Conservation (phyloP, 2,113 vertebrate species). For the Amblyopsis rosae region DNA sequence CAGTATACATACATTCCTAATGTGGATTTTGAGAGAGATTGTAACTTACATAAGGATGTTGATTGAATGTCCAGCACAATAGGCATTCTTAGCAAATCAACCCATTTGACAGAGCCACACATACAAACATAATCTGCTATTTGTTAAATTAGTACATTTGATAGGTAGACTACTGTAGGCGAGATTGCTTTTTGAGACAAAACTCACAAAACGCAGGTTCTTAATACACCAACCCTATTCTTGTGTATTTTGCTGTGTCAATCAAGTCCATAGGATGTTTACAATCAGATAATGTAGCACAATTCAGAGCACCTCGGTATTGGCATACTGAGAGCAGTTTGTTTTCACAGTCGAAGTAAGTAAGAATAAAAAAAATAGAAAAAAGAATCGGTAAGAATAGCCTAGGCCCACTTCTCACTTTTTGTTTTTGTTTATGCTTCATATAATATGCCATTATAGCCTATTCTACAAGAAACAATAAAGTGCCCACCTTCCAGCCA, state of each 20-base stretch:
- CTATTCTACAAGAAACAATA: not conserved
- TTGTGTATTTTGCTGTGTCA: not conserved
- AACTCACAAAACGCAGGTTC: too few species aligned
- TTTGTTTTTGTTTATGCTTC: not conserved
- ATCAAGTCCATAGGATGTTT: conserved; percentile 26
- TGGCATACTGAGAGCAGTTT: conserved; percentile 8
- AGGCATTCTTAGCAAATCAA: too few species aligned
- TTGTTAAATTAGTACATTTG: conserved; percentile 24
- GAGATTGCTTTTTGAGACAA: too few species aligned
- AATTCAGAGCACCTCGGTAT: conserved; percentile 1
- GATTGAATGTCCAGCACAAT: too few species aligned
- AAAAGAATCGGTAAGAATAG: too few species aligned
- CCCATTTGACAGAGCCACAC: not conserved
- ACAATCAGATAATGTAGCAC: conserved; percentile 5
- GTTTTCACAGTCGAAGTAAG: conserved; percentile 45
- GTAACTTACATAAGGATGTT: too few species aligned
- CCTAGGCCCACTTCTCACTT: too few species aligned
- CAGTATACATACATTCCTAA: not conserved
- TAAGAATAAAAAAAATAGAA: too few species aligned
- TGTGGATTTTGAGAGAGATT: too few species aligned
- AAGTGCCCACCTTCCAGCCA: conserved; percentile 91
- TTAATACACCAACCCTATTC: too few species aligned
- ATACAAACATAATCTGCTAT: not conserved
- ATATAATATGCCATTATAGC: not conserved
- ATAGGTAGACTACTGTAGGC: conserved; percentile 5